These are phyloP conservation scores for Eudyptes chrysolophus DNA, from an alignment of 2,113 vertebrate genomes.

Conservation along the genomic window DNA sequence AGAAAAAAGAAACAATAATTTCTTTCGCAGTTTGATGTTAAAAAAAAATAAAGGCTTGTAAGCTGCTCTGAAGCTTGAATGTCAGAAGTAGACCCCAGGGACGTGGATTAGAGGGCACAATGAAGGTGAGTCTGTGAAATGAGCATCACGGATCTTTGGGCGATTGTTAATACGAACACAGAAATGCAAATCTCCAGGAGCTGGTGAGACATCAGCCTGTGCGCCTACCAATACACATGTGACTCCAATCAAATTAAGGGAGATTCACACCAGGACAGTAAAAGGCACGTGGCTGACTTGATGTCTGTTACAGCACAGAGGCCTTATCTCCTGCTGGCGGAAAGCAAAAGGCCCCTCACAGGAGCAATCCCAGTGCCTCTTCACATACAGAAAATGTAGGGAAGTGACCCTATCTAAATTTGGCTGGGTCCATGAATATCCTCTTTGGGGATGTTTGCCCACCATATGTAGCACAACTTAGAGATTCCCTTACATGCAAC, in stretches of 20 bases:
- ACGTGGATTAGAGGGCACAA: slow-evolving; percentile 48
- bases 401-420: background rate
- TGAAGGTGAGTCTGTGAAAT: slow-evolving; percentile 61
- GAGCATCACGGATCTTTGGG: slow-evolving; percentile 37
- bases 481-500: background rate
- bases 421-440: background rate
- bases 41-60: slow-evolving; percentile 42
- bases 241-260: background rate
- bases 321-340: background rate
- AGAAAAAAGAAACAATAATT: slow-evolving; percentile 26
- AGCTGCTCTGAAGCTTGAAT: slow-evolving; percentile 56
- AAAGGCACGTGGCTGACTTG: background rate
- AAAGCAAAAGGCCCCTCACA: background rate
- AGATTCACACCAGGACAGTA: background rate
- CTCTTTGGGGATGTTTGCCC: background rate
- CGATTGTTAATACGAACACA: slow-evolving; percentile 24
- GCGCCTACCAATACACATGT: background rate
- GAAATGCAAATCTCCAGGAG: slow-evolving; percentile 28
- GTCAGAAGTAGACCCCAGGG: slow-evolving; percentile 41
- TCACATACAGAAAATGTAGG: background rate
- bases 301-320: background rate
- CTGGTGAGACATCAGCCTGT: background rate
- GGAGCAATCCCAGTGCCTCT: background rate
- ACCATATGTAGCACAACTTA: background rate
- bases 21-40: background rate